Evolutionary conservation across 2,888 invertebrate species (phyloP), one percentile per base, ranked within the genome.

Genomic region (Pseudanteris insignis): DNA sequence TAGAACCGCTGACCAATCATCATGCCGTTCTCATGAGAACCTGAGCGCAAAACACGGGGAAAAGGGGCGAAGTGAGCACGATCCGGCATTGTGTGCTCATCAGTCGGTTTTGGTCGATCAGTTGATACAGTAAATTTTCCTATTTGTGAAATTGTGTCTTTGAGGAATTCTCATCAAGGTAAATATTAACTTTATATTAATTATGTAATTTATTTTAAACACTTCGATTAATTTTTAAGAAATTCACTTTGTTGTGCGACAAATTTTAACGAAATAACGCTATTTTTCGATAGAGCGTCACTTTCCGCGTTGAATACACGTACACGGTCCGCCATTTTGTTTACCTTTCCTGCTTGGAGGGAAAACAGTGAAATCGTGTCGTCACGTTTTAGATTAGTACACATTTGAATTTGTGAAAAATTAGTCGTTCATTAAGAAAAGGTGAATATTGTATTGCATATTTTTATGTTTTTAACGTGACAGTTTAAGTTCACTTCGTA

Each of bases 261-360:
- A n/a, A n/a, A 12, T 21, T 46, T 26, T 10, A 10, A 7, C 7
- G 13, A 29, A 29, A 21, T 24, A 18, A n/a, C 11, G n/a, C n/a
- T 30, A 2, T 29, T 36, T 43, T 37, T 7, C 8, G 8, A 6
- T 37, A 5, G 1, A 60, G 67, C 66, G 61, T 66, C 65, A 32
- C 46, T 67, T 67, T 66, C 59, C 67, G 66, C 70, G 69, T 54
- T 67, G 63, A 68, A 68, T 65, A 70, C 55, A 65, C 66, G 60
- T 67, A 64, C 57, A 33, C 38, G 43, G 26, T 51, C 70, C 72
- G 73, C 79, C 79, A 78, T 79, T 78, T 79, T 79, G 71, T 70
- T 74, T 75, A 70, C 70, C 69, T 59, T 71, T 48, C 38, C 50
- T 41, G 50, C 74, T 77, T 77, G 77, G 78, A 77, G 77, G 78